phyloP scores from a whole-genome alignment of 2,888 invertebrate genomes.

The Anodontia alba region DNA sequence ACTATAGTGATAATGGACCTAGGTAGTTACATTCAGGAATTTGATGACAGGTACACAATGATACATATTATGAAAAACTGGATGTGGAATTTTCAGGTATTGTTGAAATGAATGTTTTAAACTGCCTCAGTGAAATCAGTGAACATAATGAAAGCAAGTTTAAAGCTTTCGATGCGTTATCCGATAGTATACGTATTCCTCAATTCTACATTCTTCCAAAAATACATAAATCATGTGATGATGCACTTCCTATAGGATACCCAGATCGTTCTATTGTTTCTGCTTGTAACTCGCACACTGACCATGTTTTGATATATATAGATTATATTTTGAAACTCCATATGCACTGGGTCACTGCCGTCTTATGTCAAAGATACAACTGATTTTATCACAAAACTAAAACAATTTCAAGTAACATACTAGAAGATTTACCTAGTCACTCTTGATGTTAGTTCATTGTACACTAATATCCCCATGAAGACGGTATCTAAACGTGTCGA shows the following conservation, averaged over 20 bases:
- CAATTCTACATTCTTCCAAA: too few species aligned
- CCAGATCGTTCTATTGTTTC: too few species aligned
- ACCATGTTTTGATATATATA: not conserved
- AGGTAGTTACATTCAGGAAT: not conserved
- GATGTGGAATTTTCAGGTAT: not conserved
- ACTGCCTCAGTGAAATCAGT: slow-evolving; percentile 2
- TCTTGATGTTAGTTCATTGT: too few species aligned
- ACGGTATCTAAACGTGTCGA: slow-evolving; percentile 23
- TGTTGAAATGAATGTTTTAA: not conserved
- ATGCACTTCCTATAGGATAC: too few species aligned
- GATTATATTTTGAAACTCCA: too few species aligned
- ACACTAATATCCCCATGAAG: slow-evolving; percentile 23
- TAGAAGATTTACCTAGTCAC: slow-evolving; percentile 6
- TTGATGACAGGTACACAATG: not conserved
- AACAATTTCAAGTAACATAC: not conserved
- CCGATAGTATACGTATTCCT: too few species aligned
- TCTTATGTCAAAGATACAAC: too few species aligned
- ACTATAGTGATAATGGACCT: too few species aligned
- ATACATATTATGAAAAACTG: not conserved
- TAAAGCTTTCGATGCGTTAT: not conserved
- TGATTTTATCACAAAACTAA: slow-evolving; percentile 17
- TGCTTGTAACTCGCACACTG: not conserved
- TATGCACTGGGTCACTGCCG: slow-evolving; percentile 12
- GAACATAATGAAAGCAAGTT: not conserved
- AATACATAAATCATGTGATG: too few species aligned